Evolutionary conservation across 2,888 invertebrate species (phyloP), one percentile per base, ranked within the genome.

Genomic region (Leptinotarsa tumamoca): DNA sequence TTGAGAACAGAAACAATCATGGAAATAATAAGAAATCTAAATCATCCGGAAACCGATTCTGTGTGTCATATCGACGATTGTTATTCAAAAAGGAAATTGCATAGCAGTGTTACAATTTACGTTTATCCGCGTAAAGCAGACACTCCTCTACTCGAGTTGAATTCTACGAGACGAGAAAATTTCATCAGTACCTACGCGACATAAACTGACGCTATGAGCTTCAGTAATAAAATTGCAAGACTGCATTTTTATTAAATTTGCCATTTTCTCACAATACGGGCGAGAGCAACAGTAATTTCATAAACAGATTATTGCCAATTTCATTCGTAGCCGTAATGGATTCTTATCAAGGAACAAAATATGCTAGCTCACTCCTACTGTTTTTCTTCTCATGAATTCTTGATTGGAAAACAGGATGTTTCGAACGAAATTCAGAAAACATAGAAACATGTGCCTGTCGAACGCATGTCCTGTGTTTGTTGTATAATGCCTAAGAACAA

Each of bases 171-270:
- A 58, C 58, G 58, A 58, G 58, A 21, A 58, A 58, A 58, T 58
- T 58, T 58, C 58, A 58, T 58, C 58, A 58, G 58, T 23, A 58
- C 21, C 21, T 21, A 21, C 21, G 58, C 23, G 58, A 58, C 58
- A 21, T 23, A 58, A 58, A 58, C 23, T 43, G 63, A 33, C 63
- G 63, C 63, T 43, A 63, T 63, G 63, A 58, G 58, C 58, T 58
- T 10, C 63, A 15, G 43, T 63, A 63, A 63, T 63, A 63, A 43
- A 63, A 43, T 63, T 63, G 43, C 63, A 43, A 43, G 63, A 63
- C n/a, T 63, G 63, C 43, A 63, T 63, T 63, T 63, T 63, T 63
- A 63, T 63, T 63, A 43, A 63, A 63, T 63, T 63, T 63, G 63
- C 33, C 63, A 43, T 63, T 33, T 63, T 18, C 27, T 63, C 63